Evolutionary conservation across 2,888 invertebrate species (phyloP), one percentile per base, ranked within the genome.

Genomic region (Byasa hedistus): DNA sequence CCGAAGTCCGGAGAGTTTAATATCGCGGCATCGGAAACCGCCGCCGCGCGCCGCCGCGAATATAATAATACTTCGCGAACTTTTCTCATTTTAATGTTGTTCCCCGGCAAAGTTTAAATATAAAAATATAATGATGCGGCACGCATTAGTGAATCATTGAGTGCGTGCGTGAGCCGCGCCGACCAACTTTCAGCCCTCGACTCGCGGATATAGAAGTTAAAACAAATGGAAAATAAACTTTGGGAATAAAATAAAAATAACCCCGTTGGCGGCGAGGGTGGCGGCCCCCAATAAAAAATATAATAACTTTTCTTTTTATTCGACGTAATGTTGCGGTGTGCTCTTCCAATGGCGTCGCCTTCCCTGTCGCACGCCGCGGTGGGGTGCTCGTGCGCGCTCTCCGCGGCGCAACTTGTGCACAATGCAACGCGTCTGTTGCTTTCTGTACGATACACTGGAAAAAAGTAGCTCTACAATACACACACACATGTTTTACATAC

Each of bases 231-330:
- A 89, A 89, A 89, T 91, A 89, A 91, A 91, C 89, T 91, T 91
- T 91, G 89, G 88, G 86, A 90, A 91, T 91, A 90, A 91, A 91
- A 90, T 90, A 90, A 91, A 91, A 90, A 89, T 91, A 91, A 90
- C 90, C 91, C 90, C 88, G 89, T 86, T 86, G 87, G 86, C 84
- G 85, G 87, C 81, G 87, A 86, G 90, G 89, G 89, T 87, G 88
- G 89, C 86, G 81, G 87, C 89, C 89, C 86, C 87, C 87, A 87
- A 90, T 87, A 89, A 91, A 91, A 91, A 91, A 91, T 91, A 91
- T 90, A 91, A 91, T 91, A 91, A 91, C 91, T 91, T 91, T 90
- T 91, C 91, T 91, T 90, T 91, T 90, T 89, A 89, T 90, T 89
- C 88, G 87, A 82, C 89, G 85, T 90, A 90, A 90, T 90, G 87